A percentile compares a stretch with the other conserved stretches of the same genome.
phyloP scores from a whole-genome alignment of 2,797 vertebrate species.

The Syngnathus acus region DNA sequence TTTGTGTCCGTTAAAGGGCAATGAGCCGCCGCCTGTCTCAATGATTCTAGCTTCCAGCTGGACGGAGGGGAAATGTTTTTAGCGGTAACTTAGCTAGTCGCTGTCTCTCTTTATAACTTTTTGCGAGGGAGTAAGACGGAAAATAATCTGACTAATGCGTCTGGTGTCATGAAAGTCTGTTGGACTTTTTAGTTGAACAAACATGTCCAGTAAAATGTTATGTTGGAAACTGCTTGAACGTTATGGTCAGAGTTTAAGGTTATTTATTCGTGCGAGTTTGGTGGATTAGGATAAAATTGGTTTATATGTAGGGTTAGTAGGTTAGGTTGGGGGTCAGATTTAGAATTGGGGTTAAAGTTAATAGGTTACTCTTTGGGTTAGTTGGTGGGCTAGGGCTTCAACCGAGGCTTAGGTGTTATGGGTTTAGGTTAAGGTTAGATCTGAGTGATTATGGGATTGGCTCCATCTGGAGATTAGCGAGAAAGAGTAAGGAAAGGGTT shows the following conservation, averaged over 20 bases:
- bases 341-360: background rate
- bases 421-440: too few relatives aligned
- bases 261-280: background rate
- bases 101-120: slow-evolving; percentile 11
- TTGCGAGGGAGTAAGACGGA: slow-evolving; percentile 14
- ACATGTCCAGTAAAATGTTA: background rate
- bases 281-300: background rate
- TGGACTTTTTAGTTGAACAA: background rate
- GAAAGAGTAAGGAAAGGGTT: too few relatives aligned
- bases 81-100: slow-evolving; percentile 12
- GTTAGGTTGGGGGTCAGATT: background rate
- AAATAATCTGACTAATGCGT: slow-evolving; percentile 13
- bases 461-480: too few relatives aligned
- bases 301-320: background rate
- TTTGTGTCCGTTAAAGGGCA: slow-evolving; percentile 53
- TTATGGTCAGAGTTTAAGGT: background rate
- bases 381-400: background rate
- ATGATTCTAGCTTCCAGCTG: slow-evolving; percentile 8
- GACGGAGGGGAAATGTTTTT: slow-evolving; percentile 19
- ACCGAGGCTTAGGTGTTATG: too few relatives aligned
- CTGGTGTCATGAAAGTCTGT: background rate
- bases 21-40: slow-evolving; percentile 35
- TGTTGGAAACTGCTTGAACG: background rate
- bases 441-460: too few relatives aligned
- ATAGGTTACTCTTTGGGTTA: too few relatives aligned